Conservation (phyloP, 1,140 invertebrate species). For the Drosophila murphyi region DNA sequence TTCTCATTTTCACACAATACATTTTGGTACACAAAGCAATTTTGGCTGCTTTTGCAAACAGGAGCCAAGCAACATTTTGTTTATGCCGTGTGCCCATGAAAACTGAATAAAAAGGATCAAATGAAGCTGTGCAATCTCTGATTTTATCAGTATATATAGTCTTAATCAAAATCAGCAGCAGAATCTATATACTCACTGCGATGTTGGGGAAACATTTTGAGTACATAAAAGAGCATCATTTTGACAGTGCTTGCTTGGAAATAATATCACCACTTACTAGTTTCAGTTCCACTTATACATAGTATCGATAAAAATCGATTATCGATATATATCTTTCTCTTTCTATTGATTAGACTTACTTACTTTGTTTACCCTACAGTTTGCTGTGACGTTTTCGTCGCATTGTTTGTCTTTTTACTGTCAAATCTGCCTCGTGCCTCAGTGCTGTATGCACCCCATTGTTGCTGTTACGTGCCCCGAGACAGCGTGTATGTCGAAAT, state of each 20-base stretch:
- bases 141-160: no score
- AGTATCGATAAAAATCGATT: no score
- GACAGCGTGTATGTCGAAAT: not conserved
- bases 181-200: no score
- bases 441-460: conserved; percentile 17
- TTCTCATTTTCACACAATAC: conserved; percentile 54
- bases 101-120: no score
- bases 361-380: conserved; percentile 4
- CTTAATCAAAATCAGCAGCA: no score
- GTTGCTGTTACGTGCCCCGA: conserved; percentile 33
- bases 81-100: not conserved
- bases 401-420: conserved; percentile 15
- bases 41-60: conserved; percentile 49
- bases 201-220: no score
- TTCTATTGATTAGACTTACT: not conserved
- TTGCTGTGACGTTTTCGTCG: conserved; percentile 19
- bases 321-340: not conserved
- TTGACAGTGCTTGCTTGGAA: no score
- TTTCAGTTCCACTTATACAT: no score
- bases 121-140: no score
- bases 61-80: not conserved
- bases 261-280: no score
- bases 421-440: not conserved
- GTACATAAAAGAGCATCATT: no score
- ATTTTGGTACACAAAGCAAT: conserved; percentile 65